Evolutionary conservation across 2,113 vertebrate species (phyloP), one percentile per base, ranked within the genome.

Genomic region (Columba livia): DNA sequence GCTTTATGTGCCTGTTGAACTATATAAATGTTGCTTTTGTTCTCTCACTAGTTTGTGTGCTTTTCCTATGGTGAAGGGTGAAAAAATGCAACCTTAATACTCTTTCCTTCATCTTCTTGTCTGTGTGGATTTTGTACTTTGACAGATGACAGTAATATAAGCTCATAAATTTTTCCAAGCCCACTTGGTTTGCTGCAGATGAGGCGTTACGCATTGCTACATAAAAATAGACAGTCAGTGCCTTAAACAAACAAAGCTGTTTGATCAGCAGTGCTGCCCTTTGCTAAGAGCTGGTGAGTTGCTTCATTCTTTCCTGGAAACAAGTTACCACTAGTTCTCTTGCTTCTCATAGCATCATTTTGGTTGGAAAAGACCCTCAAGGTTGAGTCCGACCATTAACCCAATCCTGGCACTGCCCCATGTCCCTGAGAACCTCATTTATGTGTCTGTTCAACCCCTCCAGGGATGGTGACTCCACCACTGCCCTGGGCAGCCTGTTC

Each of bases 211-310:
- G 70, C 62, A 11, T 51, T 3, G 4, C 81, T 31, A 20, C 6
- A 13, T 79, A 48, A 79, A 67, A 95, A 47, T 21, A 80, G 88
- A 28, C 48, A 64, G 64, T 79, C 87, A 71, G 75, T 54, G 84
- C 88, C 82, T 92, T 97, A 24, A 94, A 44, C 91, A 96, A 95
- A 94, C 90, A 92, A 7, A 66, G 79, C 71, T 96, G 93, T 96
- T 96, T 86, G 93, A 78, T 90, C 83, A 90, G 88, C 92, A 80
- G 65, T 32, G 0, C 19, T 95, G 90, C 73, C 88, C 90, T 96
- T 93, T 95, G 82, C 90, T 5, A 1, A 16, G 82, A 64, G 79
- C 79, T 83, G 85, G 23, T 7, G 74, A 73, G 85, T 67, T 78
- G 48, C 53, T 80, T 60, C 8, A 3, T 25, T 12, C 51, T 51